A percentile compares a stretch with the other conserved stretches of the same genome.
These are phyloP conservation scores for Nomada fucata DNA, from an alignment of 2,888 invertebrate species.

Conservation along the genomic window DNA sequence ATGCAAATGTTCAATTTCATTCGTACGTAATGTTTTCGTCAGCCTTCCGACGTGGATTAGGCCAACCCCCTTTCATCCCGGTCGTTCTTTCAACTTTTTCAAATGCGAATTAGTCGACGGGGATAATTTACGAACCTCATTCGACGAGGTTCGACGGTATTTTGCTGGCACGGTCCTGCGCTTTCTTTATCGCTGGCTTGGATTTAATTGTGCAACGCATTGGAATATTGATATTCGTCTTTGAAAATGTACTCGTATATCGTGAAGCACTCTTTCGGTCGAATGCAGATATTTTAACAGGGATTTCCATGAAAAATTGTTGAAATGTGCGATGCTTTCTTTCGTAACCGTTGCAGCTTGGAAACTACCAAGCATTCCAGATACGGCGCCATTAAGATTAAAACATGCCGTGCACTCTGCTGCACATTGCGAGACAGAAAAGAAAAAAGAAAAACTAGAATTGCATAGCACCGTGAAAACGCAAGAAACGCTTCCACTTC, in stretches of 20 bases:
- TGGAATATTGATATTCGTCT: background rate
- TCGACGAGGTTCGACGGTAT: conserved; percentile 1
- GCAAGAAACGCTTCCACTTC: background rate
- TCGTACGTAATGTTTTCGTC: conserved; percentile 62
- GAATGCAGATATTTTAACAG: background rate
- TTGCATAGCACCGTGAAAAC: background rate
- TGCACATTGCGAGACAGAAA: background rate
- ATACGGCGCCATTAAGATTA: background rate
- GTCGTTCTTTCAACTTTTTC: conserved; percentile 48
- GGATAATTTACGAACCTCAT: conserved; percentile 48
- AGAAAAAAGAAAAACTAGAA: background rate
- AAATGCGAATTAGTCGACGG: conserved; percentile 54
- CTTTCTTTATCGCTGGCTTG: background rate
- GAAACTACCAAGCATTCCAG: background rate
- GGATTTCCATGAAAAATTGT: background rate
- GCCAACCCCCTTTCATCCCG: conserved; percentile 25
- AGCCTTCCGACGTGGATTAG: conserved; percentile 23
- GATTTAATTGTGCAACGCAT: background rate
- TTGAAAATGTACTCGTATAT: background rate
- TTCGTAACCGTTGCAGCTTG: too few relatives aligned
- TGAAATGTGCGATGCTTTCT: background rate
- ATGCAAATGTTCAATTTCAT: conserved; percentile 62
- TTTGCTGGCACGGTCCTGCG: background rate
- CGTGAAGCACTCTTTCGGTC: background rate
- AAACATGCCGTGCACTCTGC: background rate